Base-by-base conservation (phyloP, 1,140 invertebrate species). In the Onthophagus taurus region DNA sequence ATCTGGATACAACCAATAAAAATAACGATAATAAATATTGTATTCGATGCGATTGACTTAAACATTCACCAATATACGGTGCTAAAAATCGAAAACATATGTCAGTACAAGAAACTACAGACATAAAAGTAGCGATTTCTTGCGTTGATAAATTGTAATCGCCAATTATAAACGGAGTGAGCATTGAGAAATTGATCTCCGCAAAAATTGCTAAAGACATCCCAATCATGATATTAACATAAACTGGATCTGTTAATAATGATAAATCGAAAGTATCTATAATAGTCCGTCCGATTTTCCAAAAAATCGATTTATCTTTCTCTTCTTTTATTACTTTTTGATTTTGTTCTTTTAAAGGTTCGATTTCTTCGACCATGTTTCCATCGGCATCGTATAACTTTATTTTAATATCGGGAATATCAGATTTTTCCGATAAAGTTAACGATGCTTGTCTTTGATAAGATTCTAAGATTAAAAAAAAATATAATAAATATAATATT, bases 171-270 rank as follows among this genome's bases (percentile, higher is more conserved):
- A 82, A 80, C 2, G 79, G 78, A 2, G 76, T 79, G 21, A 82
- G 58, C 4, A 81, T 65, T 1, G 79, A 75, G 57, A 82, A 82
- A 55, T 81, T 82, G 1, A 81, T 57, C 59, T 83, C 81, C 4
- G 72, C 74, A 46, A 80, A 79, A 50, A 76, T 73, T 2, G 78
- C 77, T 7, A 82, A 60, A 1, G 77, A 79, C 41, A 82, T 68
- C 1, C 81, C 80, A 18, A 79, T 53, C 60, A 81, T 76, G 12
- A 83, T 65, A 52, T 79, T 81, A 2, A 81, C 69, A 45, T 76
- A 83, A 3, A 76, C 71, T 3, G 72, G 71, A 57, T 83, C 80
- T 49, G 71, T 68, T 29, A 82, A 51, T 13, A 83, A 60, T 57
- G 78, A 74, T 38, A 83, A 61, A 52, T 81, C 80, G 49, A 81